A percentile compares a stretch with the other conserved stretches of the same genome.
phyloP scores from a whole-genome alignment of 2,888 invertebrate species.

The Hyposoter didymator region DNA sequence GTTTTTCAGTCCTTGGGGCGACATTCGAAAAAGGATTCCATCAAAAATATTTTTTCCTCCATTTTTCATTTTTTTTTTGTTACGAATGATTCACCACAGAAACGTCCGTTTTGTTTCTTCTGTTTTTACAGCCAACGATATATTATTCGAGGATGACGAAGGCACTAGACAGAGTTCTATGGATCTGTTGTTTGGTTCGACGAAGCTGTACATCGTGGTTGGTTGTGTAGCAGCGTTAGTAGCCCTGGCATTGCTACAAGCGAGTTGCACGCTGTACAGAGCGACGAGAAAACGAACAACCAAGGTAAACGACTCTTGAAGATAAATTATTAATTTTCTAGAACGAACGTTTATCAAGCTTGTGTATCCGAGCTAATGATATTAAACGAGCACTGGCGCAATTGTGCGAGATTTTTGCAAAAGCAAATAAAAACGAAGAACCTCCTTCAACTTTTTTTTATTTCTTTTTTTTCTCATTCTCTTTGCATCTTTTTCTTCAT shows the following conservation, averaged over 20 bases:
- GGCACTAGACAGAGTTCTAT: slow-evolving; percentile 63
- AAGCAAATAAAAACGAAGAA: slow-evolving; percentile 13
- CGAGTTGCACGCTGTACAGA: slow-evolving; percentile 92
- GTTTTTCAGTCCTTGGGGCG: neutral
- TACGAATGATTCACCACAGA: neutral
- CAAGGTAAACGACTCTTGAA: slow-evolving; percentile 86
- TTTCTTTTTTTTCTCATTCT: neutral
- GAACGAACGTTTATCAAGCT: slow-evolving; percentile 13
- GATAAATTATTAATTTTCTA: slow-evolving; percentile 51
- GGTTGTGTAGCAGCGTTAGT: slow-evolving; percentile 93
- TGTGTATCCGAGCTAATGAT: neutral
- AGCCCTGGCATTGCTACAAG: slow-evolving; percentile 92
- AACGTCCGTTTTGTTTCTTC: slow-evolving; percentile 42
- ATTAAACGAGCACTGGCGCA: slow-evolving; percentile 36
- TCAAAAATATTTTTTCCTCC: neutral
- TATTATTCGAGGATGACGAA: slow-evolving; percentile 73
- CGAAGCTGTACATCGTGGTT: slow-evolving; percentile 92
- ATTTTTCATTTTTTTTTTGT: neutral
- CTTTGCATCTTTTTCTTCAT: slow-evolving; percentile 28
- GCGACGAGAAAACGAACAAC: slow-evolving; percentile 86
- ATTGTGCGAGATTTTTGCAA: slow-evolving; percentile 49
- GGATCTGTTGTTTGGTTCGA: slow-evolving; percentile 88
- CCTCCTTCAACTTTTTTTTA: neutral
- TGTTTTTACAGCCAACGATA: slow-evolving; percentile 84
- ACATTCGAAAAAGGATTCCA: neutral